Conservation (phyloP, 2,888 invertebrate genomes). For the Drosophila subsilvestris region DNA sequence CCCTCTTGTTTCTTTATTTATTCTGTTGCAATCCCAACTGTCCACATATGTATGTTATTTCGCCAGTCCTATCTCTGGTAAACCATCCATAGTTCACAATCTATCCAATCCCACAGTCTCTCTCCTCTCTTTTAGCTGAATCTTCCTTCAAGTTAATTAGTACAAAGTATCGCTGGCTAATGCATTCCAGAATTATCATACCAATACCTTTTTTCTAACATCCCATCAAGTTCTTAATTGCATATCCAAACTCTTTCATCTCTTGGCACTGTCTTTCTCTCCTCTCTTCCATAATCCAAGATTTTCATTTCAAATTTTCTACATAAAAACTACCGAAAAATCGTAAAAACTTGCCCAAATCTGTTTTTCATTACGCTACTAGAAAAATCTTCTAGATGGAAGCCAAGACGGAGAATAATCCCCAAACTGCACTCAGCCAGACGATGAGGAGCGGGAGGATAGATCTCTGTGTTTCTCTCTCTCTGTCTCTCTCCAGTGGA, state of each 20-base stretch:
- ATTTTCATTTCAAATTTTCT: slow-evolving; percentile 33
- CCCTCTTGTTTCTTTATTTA: neutral
- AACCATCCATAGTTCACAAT: neutral
- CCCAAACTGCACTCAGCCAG: slow-evolving; percentile 18
- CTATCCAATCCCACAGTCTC: neutral
- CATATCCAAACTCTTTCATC: slow-evolving; percentile 27
- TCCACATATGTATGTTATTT: too few species aligned
- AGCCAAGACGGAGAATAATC: slow-evolving; percentile 28
- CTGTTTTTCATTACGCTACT: slow-evolving; percentile 75
- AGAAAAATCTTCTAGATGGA: slow-evolving; percentile 37
- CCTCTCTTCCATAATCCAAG: slow-evolving; percentile 22
- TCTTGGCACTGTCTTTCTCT: slow-evolving; percentile 17
- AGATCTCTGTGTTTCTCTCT: neutral
- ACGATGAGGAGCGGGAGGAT: neutral
- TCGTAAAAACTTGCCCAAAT: slow-evolving; percentile 72
- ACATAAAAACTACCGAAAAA: slow-evolving; percentile 57
- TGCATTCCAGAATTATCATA: neutral
- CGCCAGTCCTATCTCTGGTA: too few species aligned
- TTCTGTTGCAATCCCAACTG: too few species aligned
- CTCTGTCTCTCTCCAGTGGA: neutral
- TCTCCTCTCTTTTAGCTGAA: neutral
- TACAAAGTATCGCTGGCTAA: neutral
- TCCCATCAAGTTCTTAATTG: slow-evolving; percentile 23
- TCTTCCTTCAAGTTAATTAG: neutral
- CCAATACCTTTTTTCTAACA: neutral